Base-by-base conservation (phyloP, 2,888 invertebrate genomes). In the Folsomia candida region DNA sequence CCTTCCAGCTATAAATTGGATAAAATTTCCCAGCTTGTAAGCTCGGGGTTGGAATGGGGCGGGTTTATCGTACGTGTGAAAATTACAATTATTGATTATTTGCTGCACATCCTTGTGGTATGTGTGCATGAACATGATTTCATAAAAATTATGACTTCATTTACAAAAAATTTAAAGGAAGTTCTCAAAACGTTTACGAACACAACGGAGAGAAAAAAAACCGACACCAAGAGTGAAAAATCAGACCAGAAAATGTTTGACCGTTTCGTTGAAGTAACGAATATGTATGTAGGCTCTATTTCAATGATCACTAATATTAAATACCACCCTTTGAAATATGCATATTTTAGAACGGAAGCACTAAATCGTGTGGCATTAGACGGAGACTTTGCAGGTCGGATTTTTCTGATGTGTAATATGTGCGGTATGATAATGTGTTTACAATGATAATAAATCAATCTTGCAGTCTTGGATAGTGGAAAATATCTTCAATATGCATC, bases 351-450 rank as follows among this genome's bases (percentile, higher is more conserved):
- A n/a, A 54, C 72, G 0, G 69, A 64, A 37, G 79, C 79, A 18
- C 66, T 79, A 62, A 78, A 79, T n/a, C 59, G 76, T 27, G 75
- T 79, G 0, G 77, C 78, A 3, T 67, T 67, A 3, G 72, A 76
- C 29, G 79, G 72, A 1, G 78, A 79, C 60, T 79, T 77, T 76
- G 79, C 79, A 2, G 77, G 76, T n/a, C 9, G n/a, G n/a, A n/a
- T n/a, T n/a, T n/a, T n/a, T n/a, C n/a, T n/a, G n/a, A n/a, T n/a
- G n/a, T n/a, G n/a, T n/a, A n/a, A n/a, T n/a, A n/a, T n/a, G n/a
- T n/a, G n/a, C n/a, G n/a, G n/a, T n/a, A n/a, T n/a, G n/a, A n/a
- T n/a, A n/a, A n/a, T n/a, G n/a, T n/a, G n/a, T n/a, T n/a, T n/a
- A n/a, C n/a, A n/a, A n/a, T n/a, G n/a, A n/a, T n/a, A n/a, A n/a